Conservation (phyloP, 2,888 invertebrate species). For the Matsumyia berberina region DNA sequence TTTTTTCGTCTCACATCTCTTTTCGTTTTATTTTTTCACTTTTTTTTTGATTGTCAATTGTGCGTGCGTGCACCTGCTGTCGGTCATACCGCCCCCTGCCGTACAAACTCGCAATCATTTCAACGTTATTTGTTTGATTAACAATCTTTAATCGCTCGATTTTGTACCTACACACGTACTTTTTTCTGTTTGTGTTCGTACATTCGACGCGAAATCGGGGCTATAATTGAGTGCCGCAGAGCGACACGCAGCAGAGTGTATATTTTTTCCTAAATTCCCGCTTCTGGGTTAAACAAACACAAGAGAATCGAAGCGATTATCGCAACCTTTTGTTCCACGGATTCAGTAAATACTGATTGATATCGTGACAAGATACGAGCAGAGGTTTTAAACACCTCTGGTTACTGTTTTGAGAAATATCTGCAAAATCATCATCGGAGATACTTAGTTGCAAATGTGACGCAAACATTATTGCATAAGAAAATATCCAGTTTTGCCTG, state of each 20-base stretch:
- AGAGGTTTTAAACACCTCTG: too few relatives aligned
- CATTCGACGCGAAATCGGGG: slow-evolving; percentile 32
- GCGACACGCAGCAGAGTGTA: not conserved
- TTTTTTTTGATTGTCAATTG: slow-evolving; percentile 51
- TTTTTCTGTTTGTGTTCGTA: slow-evolving; percentile 27
- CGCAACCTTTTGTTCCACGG: slow-evolving; percentile 33
- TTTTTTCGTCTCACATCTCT: slow-evolving; percentile 31
- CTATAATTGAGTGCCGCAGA: not conserved
- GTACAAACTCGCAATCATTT: slow-evolving; percentile 3
- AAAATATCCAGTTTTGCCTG: not conserved
- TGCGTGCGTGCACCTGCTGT: slow-evolving; percentile 68
- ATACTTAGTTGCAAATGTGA: not conserved
- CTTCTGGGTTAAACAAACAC: slow-evolving; percentile 57
- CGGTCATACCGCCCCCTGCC: slow-evolving; percentile 1
- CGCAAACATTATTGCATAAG: not conserved
- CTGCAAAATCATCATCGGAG: not conserved
- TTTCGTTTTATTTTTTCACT: slow-evolving; percentile 13
- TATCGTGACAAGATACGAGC: not conserved
- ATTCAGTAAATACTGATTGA: slow-evolving; percentile 4
- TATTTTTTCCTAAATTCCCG: slow-evolving; percentile 44
- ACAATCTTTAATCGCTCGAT: slow-evolving; percentile 67
- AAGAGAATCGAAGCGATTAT: slow-evolving; percentile 26
- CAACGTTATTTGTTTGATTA: slow-evolving; percentile 63
- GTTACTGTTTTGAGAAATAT: not conserved
- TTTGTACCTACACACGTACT: slow-evolving; percentile 66